phyloP scores from a whole-genome alignment of 2,113 vertebrate genomes.

The Stigmatopora nigra region DNA sequence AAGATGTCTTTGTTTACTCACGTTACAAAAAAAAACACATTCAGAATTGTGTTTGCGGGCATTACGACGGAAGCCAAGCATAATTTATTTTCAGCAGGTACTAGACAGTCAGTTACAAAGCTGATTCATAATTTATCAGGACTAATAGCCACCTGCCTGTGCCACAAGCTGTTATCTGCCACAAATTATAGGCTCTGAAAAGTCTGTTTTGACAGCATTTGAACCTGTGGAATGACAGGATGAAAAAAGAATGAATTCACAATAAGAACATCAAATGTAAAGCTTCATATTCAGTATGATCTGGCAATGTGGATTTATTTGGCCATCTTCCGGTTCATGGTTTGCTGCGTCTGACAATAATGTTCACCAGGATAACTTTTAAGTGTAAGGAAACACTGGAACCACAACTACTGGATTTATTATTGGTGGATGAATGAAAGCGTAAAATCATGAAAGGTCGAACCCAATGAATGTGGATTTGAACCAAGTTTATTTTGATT shows the following conservation, averaged over 20 bases:
- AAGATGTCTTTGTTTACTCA: not conserved
- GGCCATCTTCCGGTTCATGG: not conserved
- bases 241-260: conserved; percentile 26
- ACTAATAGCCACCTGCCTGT: conserved; percentile 60
- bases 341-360: not conserved
- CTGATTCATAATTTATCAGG: conserved; percentile 61
- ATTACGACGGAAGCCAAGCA: conserved; percentile 24
- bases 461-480: too few relatives aligned
- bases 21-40: conserved; percentile 18
- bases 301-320: not conserved
- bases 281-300: not conserved
- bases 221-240: conserved; percentile 36
- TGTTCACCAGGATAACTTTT: not conserved
- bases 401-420: too few relatives aligned
- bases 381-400: not conserved
- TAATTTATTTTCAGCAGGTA: conserved; percentile 45
- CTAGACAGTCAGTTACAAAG: conserved; percentile 48
- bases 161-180: conserved; percentile 47
- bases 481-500: too few relatives aligned
- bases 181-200: conserved; percentile 45
- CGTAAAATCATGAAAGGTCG: too few relatives aligned
- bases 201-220: conserved; percentile 41
- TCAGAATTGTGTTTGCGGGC: conserved; percentile 21
- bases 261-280: conserved; percentile 24
- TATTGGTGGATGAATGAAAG: too few relatives aligned